Percentiles rank a stretch among this genome's conserved stretches.
These are phyloP conservation scores for Scaptomyza parva DNA, from an alignment of 2,888 invertebrate genomes.

Conservation along the genomic window DNA sequence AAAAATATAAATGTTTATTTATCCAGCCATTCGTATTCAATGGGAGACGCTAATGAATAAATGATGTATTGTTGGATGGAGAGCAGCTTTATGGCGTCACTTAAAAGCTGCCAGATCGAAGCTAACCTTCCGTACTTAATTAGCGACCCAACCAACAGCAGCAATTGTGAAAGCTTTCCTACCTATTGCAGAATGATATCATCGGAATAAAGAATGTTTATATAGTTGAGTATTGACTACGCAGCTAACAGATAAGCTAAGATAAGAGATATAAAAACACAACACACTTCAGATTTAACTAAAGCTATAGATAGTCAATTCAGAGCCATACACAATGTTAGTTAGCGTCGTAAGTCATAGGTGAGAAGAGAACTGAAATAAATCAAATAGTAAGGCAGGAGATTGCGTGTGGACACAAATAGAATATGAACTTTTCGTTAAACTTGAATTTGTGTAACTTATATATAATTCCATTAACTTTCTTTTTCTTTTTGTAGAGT, in stretches of 20 bases:
- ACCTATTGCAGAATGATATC: slow-evolving; percentile 43
- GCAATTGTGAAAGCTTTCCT: slow-evolving; percentile 44
- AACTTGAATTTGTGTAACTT: background rate
- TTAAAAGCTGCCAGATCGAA: slow-evolving; percentile 11
- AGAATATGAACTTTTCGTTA: background rate
- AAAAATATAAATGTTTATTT: background rate
- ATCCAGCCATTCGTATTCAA: slow-evolving; percentile 32
- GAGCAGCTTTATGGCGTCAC: slow-evolving; percentile 36
- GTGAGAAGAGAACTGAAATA: slow-evolving; percentile 49
- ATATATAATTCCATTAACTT: slow-evolving; percentile 2
- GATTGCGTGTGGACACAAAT: background rate
- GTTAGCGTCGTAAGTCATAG: slow-evolving; percentile 73
- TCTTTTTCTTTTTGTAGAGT: slow-evolving; percentile 42
- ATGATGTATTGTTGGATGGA: slow-evolving; percentile 22
- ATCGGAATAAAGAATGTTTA: slow-evolving; percentile 31
- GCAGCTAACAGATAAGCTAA: slow-evolving; percentile 35
- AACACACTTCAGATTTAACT: slow-evolving; percentile 28
- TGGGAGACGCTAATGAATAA: slow-evolving; percentile 40
- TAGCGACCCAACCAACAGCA: slow-evolving; percentile 39
- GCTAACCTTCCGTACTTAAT: slow-evolving; percentile 46
- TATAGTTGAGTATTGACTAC: background rate
- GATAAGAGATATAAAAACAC: background rate
- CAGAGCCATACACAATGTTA: slow-evolving; percentile 60
- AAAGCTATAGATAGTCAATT: slow-evolving; percentile 11
- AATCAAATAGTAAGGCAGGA: background rate